These are phyloP conservation scores for Oncopeltus fasciatus DNA, from an alignment of 1,140 invertebrate species.

Conservation along the genomic window DNA sequence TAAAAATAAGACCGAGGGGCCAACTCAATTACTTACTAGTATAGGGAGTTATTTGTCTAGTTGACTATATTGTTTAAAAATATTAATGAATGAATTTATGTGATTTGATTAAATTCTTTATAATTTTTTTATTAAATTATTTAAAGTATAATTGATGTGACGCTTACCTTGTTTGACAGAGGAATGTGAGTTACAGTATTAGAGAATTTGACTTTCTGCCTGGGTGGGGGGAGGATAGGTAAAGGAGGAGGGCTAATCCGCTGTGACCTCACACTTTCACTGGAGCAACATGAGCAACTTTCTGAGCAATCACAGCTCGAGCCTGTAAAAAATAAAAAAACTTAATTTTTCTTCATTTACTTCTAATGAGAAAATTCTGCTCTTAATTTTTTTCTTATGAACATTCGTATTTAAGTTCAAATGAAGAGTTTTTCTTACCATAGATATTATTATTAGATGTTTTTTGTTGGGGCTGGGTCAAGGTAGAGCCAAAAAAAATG, in stretches of 20 bases:
- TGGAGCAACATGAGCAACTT: constrained; percentile 17
- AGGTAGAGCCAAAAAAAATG: no score
- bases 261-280: not conserved
- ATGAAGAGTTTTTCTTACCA: no score
- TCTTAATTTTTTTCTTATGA: no score
- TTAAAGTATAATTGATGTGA: not conserved
- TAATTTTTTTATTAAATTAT: not conserved
- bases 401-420: no score
- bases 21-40: no score
- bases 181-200: constrained; percentile 66
- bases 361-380: not conserved
- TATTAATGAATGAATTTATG: no score
- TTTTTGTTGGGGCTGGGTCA: no score
- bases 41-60: no score
- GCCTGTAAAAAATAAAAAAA: constrained; percentile 7
- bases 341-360: not conserved
- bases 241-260: constrained; percentile 18
- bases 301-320: constrained; percentile 25
- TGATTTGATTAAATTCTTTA: no score
- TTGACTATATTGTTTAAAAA: no score
- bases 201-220: constrained; percentile 66
- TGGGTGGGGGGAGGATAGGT: constrained; percentile 29
- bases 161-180: constrained; percentile 37
- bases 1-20: no score
- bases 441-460: no score